A percentile compares a stretch with the other conserved stretches of the same genome.
These are phyloP conservation scores for Lepus timidus DNA, from an alignment of 2,113 vertebrate genomes.

Conservation along the genomic window DNA sequence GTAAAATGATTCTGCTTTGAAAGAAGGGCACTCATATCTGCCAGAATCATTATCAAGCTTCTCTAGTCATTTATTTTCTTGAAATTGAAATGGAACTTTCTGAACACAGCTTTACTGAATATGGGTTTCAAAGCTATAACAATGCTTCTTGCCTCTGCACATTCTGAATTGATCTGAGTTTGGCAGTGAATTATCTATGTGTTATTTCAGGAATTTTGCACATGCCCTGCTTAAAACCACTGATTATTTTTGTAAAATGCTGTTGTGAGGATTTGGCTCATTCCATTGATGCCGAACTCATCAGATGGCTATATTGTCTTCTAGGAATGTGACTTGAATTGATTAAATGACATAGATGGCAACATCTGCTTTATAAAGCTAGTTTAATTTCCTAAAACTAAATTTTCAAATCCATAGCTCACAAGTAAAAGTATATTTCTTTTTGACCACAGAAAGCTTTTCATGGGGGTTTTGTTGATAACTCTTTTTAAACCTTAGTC, in stretches of 20 bases:
- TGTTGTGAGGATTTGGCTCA: conserved; percentile 76
- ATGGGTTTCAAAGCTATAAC: conserved; percentile 79
- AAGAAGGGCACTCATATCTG: conserved; percentile 45
- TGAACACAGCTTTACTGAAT: conserved; percentile 79
- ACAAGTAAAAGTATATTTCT: conserved; percentile 64
- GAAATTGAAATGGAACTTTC: conserved; percentile 80
- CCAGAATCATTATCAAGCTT: conserved; percentile 70
- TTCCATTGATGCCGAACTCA: conserved; percentile 70
- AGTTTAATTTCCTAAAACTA: conserved; percentile 69
- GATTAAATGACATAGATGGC: conserved; percentile 66
- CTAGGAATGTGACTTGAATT: conserved; percentile 80
- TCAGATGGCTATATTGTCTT: conserved; percentile 81
- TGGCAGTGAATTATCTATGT: conserved; percentile 70
- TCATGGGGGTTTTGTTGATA: conserved; percentile 51
- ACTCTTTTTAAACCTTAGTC: conserved; percentile 11
- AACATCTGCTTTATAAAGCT: conserved; percentile 78
- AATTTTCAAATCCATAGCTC: conserved; percentile 71
- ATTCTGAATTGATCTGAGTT: conserved; percentile 83
- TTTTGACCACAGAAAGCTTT: conserved; percentile 57
- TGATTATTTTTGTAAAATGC: conserved; percentile 81
- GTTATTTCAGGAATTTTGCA: conserved; percentile 81
- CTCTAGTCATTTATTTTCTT: conserved; percentile 78
- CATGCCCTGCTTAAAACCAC: conserved; percentile 70
- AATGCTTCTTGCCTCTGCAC: conserved; percentile 80
- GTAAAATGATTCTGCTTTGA: conserved; percentile 62